These are phyloP conservation scores for Amphiduros pacificus DNA, from an alignment of 2,888 invertebrate genomes.

Conservation along the genomic window DNA sequence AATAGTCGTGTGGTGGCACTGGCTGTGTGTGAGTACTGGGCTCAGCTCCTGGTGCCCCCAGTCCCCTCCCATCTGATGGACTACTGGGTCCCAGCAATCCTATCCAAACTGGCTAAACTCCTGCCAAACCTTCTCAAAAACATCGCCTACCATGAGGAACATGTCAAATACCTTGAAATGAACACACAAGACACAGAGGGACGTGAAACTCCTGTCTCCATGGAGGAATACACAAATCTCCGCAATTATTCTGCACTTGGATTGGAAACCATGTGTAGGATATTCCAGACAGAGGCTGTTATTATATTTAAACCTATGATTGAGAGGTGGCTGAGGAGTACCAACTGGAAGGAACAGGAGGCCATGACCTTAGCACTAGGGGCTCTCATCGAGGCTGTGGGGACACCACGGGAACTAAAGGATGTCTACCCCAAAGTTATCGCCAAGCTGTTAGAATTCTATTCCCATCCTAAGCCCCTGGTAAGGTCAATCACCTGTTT, in stretches of 20 bases:
- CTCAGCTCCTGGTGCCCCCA: slow-evolving; percentile 23
- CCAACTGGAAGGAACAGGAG: slow-evolving; percentile 24
- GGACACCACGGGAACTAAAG: slow-evolving; percentile 23
- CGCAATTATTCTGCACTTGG: slow-evolving; percentile 28
- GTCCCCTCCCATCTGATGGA: slow-evolving; percentile 24
- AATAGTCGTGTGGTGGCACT: slow-evolving; percentile 13
- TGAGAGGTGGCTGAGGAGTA: slow-evolving; percentile 18
- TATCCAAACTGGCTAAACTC: slow-evolving; percentile 18
- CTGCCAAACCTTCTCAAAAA: slow-evolving; percentile 22
- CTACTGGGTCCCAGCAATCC: slow-evolving; percentile 22
- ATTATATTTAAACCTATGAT: slow-evolving; percentile 20
- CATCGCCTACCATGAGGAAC: slow-evolving; percentile 25
- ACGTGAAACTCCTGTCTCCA: slow-evolving; percentile 1
- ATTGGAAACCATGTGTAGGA: slow-evolving; percentile 26
- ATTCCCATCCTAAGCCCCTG: slow-evolving; percentile 22
- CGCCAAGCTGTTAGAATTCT: slow-evolving; percentile 19
- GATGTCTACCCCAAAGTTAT: slow-evolving; percentile 19
- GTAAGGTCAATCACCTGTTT: slow-evolving; percentile 30
- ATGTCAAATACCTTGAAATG: slow-evolving; percentile 14
- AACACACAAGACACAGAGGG: background rate
- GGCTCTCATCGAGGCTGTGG: slow-evolving; percentile 27
- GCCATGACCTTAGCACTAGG: slow-evolving; percentile 24
- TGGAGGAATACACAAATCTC: slow-evolving; percentile 18
- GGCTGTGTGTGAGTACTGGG: slow-evolving; percentile 30
- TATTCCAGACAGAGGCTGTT: slow-evolving; percentile 24